Base-by-base conservation (phyloP, 2,888 invertebrate genomes). In the Callinectes sapidus region DNA sequence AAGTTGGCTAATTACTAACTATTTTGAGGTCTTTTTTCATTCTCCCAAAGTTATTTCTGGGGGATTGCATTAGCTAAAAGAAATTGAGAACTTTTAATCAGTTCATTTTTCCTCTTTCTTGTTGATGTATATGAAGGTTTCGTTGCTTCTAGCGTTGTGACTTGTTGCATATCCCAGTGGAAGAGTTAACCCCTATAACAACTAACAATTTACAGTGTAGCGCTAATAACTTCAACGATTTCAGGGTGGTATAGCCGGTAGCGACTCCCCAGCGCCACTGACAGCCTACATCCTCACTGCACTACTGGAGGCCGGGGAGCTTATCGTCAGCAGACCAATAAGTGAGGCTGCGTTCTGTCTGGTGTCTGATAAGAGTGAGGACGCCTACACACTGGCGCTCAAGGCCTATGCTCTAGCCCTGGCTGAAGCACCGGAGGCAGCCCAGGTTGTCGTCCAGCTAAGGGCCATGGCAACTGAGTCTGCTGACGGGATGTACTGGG, bases 261-360 rank as follows among this genome's bases (percentile, higher is more conserved):
- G 95, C 96, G 96, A 0, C 96, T 96, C 96, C 88, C 96, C 97
- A 61, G 96, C 97, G 0, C 97, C 97, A 0, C 96, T 97, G 87
- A 97, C 97, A 0, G 97, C 97, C 0, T 97, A 97, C 95, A 97
- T 97, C 86, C 96, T 97, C 39, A 96, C 97, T 0, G 97, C 97
- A 35, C 96, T 97, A 2, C 95, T 97, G 2, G 97, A 97, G 95
- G 96, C 97, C 16, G 96, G 96, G 48, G 95, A 95, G 86, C 95
- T 66, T 10, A 14, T 89, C 10, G 90, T 89, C 14, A 91, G 93
- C 61, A 61, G 88, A 42, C 89, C 92, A n/a, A 77, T 95, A 35
- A 90, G 66, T 28, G 92, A 94, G n/a, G 94, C 94, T 28, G 89
- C 92, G n/a, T 91, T 90, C 39, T 94, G 93, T 42, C 77, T 94